phyloP scores from a whole-genome alignment of 1,140 invertebrate genomes.

The Hyles euphorbiae region DNA sequence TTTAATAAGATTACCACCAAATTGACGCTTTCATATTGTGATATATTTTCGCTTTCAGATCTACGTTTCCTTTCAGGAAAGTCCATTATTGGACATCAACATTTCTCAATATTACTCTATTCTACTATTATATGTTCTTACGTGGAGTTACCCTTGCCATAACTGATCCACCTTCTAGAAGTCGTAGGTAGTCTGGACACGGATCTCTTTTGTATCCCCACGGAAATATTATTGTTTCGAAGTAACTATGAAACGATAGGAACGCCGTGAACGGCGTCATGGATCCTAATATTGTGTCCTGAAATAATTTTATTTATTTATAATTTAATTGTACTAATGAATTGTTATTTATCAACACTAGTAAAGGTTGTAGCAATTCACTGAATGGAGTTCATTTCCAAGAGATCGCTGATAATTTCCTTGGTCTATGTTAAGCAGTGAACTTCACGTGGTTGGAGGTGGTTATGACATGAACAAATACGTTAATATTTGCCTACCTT shows the following conservation, averaged over 20 bases:
- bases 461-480: too few relatives aligned
- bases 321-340: constrained; percentile 1
- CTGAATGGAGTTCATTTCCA: too few relatives aligned
- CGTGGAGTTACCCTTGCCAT: constrained; percentile 62
- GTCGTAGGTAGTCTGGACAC: constrained; percentile 82
- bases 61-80: too few relatives aligned
- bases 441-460: too few relatives aligned
- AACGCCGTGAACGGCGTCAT: constrained; percentile 81
- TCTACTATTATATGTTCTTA: constrained; percentile 35
- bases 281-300: constrained; percentile 76
- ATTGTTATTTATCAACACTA: neutral
- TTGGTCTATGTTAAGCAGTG: too few relatives aligned
- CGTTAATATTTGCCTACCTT: too few relatives aligned
- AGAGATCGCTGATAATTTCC: too few relatives aligned
- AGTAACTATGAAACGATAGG: constrained; percentile 91
- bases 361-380: too few relatives aligned
- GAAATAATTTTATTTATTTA: constrained; percentile 30
- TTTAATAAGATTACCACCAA: too few relatives aligned
- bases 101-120: constrained; percentile 1
- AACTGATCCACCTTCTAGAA: constrained; percentile 65
- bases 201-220: constrained; percentile 85
- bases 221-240: constrained; percentile 90
- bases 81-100: too few relatives aligned
- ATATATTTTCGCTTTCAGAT: too few relatives aligned
- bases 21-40: too few relatives aligned